phyloP scores from a whole-genome alignment of 2,888 invertebrate genomes.

The Alsophila aescularia region DNA sequence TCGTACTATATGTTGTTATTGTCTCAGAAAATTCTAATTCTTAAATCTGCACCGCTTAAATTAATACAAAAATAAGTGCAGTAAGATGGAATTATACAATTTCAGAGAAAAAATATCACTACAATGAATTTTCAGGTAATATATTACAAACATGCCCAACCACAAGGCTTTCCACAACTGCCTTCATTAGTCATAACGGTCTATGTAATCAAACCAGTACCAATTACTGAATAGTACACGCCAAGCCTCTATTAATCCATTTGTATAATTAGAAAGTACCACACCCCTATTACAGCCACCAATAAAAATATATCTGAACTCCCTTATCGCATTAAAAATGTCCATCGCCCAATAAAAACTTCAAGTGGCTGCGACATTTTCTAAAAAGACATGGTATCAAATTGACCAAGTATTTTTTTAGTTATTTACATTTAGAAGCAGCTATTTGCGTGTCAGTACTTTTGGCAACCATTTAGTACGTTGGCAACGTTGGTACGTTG shows the following conservation, averaged over 20 bases:
- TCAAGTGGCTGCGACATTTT: neutral
- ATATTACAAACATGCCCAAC: neutral
- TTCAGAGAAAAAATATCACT: too few relatives aligned
- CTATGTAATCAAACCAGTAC: constrained; percentile 20
- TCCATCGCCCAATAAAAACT: neutral
- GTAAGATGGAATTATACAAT: too few relatives aligned
- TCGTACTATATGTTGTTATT: too few relatives aligned
- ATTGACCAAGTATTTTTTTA: neutral
- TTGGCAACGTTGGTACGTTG: constrained; percentile 8
- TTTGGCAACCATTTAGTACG: constrained; percentile 14
- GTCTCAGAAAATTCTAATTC: too few relatives aligned
- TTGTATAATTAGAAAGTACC: constrained; percentile 58
- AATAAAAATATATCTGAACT: neutral
- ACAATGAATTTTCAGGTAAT: neutral
- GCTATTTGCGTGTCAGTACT: constrained; percentile 15
- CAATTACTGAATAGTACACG: constrained; percentile 45
- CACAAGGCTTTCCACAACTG: neutral
- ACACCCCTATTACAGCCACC: constrained; percentile 21
- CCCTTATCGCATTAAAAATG: neutral
- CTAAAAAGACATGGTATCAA: constrained; percentile 3
- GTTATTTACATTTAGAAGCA: neutral
- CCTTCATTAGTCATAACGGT: constrained; percentile 9
- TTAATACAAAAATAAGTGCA: too few relatives aligned
- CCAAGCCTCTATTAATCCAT: constrained; percentile 57
- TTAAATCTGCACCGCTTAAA: too few relatives aligned